These are phyloP conservation scores for Halictus ligatus DNA, from an alignment of 2,888 invertebrate species.

Conservation along the genomic window DNA sequence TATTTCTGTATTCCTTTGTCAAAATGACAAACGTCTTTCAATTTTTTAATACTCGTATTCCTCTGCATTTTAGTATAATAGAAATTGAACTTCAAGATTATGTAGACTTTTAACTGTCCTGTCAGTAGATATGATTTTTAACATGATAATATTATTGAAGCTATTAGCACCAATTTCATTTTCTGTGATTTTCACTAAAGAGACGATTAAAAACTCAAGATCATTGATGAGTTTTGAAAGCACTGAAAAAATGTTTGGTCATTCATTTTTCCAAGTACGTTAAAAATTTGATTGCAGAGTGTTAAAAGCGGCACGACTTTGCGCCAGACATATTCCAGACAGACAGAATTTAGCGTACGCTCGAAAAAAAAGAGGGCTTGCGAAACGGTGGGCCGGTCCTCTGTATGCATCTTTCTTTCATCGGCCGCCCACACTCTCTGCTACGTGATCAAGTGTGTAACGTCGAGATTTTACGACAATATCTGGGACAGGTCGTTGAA, in stretches of 20 bases:
- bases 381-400: slow-evolving; percentile 13
- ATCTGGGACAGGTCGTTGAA: slow-evolving; percentile 73
- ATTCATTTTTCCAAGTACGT: too few species aligned
- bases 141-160: too few species aligned
- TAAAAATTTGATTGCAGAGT: not conserved
- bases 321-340: not conserved
- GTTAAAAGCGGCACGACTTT: not conserved
- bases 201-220: not conserved
- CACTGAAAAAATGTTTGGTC: too few species aligned
- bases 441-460: slow-evolving; percentile 67
- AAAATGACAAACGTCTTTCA: not conserved
- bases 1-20: not conserved
- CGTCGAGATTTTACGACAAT: slow-evolving; percentile 71
- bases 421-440: slow-evolving; percentile 44
- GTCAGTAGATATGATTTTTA: too few species aligned
- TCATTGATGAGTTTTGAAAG: not conserved
- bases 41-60: not conserved
- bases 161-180: too few species aligned
- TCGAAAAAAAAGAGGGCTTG: not conserved
- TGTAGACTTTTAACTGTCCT: too few species aligned
- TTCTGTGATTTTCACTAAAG: too few species aligned
- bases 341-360: slow-evolving; percentile 11
- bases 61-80: too few species aligned
- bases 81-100: too few species aligned
- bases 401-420: slow-evolving; percentile 45